phyloP scores from a whole-genome alignment of 1,140 invertebrate genomes.

The Centruroides sculpturatus region DNA sequence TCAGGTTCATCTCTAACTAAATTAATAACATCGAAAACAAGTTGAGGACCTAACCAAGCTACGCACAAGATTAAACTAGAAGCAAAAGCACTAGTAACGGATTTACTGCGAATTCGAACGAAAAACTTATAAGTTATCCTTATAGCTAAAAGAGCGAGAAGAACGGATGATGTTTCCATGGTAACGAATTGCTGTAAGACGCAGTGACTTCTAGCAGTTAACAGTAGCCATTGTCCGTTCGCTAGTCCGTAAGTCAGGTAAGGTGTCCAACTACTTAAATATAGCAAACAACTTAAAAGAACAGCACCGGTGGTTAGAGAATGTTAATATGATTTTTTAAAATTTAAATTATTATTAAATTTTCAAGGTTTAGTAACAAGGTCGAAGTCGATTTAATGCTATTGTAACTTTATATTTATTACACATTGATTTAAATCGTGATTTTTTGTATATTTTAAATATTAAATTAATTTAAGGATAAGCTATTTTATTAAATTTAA shows the following conservation, averaged over 20 bases:
- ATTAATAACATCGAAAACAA: conserved; percentile 9
- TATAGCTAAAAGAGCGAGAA: conserved; percentile 15
- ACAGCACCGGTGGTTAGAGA: conserved; percentile 8
- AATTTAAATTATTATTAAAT: too few species aligned
- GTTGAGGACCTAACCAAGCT: conserved; percentile 17
- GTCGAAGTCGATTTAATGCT: too few species aligned
- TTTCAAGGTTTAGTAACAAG: too few species aligned
- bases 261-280: conserved; percentile 14
- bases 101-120: conserved; percentile 3
- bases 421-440: too few species aligned
- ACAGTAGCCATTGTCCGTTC: conserved; percentile 16
- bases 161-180: conserved; percentile 8
- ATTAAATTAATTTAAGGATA: too few species aligned
- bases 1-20: conserved; percentile 7
- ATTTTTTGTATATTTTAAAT: too few species aligned
- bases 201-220: conserved; percentile 14
- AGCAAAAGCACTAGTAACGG: background rate
- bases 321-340: background rate
- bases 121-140: conserved; percentile 9
- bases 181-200: conserved; percentile 15
- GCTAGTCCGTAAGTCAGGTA: conserved; percentile 15
- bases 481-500: too few species aligned
- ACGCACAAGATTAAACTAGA: conserved; percentile 8
- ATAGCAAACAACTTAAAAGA: conserved; percentile 9
- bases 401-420: too few species aligned